Base-by-base conservation (phyloP, 1,140 invertebrate species). In the Eufriesea mexicana region DNA sequence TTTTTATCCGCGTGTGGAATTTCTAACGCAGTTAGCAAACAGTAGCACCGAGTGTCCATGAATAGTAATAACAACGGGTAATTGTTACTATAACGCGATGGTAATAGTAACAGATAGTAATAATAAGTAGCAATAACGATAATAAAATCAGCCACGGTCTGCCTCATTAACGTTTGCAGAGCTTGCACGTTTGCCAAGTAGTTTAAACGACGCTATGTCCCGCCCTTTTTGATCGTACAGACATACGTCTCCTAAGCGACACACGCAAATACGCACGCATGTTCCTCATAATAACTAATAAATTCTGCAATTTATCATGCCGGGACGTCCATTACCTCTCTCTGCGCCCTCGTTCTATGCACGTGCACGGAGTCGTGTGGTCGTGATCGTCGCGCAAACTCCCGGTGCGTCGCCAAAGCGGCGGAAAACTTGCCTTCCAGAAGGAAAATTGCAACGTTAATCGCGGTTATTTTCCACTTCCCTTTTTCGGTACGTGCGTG, bases 271-370 rank as follows among this genome's bases (percentile, higher is more conserved):
- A 67, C 47, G 42, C 47, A 66, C 25, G 75, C 67, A 71, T 57
- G 70, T 68, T 71, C 72, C 73, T 59, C 85, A 87, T 87, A 87
- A 87, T 87, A 62, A 64, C 72, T 84, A 87, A 87, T 87, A 87
- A 84, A 87, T 87, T 87, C 35, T 87, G 82, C 73, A 84, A 87
- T 84, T 84, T 80, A 87, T 14, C 79, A 81, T 68, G 84, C 25
- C n/a, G 81, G 76, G 61, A 71, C 75, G 62, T 66, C 61, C 20
- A 77, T 83, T 83, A 78, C 74, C 74, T 61, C 57, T 78, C 54
- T 49, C n/a, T 64, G 64, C 66, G 68, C 55, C 73, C 71, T 86
- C 84, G 59, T 75, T 79, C 73, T 42, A 18, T 80, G 35, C 66
- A 57, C 62, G 81, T 79, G 84, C 64, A 76, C 75, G 79, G 73